phyloP scores from a whole-genome alignment of 1,140 invertebrate species.

The Vanessa tameamea region DNA sequence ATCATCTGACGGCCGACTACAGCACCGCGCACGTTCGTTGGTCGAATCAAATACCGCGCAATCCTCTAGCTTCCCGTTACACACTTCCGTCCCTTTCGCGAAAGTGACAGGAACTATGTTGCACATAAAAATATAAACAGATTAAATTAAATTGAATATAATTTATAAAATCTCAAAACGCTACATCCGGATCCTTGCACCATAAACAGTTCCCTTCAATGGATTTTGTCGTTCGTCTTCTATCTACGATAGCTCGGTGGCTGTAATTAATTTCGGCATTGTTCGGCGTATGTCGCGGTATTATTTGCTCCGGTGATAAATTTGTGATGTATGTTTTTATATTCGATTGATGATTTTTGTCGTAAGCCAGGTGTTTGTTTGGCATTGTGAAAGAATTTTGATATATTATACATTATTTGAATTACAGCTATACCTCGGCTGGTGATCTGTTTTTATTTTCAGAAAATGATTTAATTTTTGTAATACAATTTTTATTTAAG shows the following conservation, averaged over 20 bases:
- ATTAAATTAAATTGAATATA: neutral
- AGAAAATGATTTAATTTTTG: too few relatives aligned
- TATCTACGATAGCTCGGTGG: slow-evolving; percentile 41
- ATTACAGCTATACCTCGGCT: too few relatives aligned
- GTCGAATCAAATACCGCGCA: too few relatives aligned
- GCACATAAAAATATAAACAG: neutral
- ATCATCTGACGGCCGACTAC: too few relatives aligned
- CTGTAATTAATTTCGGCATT: slow-evolving; percentile 55
- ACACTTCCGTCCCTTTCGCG: neutral
- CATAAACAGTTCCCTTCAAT: neutral
- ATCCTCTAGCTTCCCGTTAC: too few relatives aligned
- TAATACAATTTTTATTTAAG: too few relatives aligned
- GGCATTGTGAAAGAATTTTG: neutral
- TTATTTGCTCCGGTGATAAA: slow-evolving; percentile 1
- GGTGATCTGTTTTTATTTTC: too few relatives aligned
- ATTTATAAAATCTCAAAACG: slow-evolving; percentile 6
- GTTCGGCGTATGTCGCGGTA: slow-evolving; percentile 38
- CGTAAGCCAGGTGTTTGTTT: slow-evolving; percentile 14
- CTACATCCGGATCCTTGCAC: neutral
- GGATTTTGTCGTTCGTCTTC: slow-evolving; percentile 19
- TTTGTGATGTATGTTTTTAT: slow-evolving; percentile 33
- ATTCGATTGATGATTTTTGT: slow-evolving; percentile 7
- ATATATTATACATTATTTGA: neutral
- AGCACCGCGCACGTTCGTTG: too few relatives aligned
- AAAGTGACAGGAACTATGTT: neutral